A percentile compares a stretch with the other conserved stretches of the same genome.
Evolutionary conservation across 2,888 invertebrate genomes (phyloP).

Genomic region (Lasioglossum villosulum): DNA sequence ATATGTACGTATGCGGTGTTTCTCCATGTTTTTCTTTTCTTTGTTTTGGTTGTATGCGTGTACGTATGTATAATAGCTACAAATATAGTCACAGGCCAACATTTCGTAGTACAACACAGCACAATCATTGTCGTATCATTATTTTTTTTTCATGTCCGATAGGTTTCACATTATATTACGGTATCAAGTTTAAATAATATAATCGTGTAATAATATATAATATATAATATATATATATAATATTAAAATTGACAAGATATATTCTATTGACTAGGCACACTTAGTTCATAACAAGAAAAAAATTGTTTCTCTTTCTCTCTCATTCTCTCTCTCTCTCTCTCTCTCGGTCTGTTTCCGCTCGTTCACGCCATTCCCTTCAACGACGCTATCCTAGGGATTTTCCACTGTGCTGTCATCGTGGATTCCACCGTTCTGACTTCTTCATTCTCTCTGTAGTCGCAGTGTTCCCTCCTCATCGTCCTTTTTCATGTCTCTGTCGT

Average conservation of each 20-base stretch:
- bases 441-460: neutral
- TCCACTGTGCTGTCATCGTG: neutral
- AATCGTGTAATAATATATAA: constrained; percentile 80
- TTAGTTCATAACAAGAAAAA: constrained; percentile 88
- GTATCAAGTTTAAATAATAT: constrained; percentile 81
- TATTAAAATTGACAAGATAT: constrained; percentile 87
- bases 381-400: neutral
- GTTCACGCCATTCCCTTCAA: constrained; percentile 14
- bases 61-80: constrained; percentile 79
- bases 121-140: constrained; percentile 84
- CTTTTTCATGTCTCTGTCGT: neutral
- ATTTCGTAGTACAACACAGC: constrained; percentile 84
- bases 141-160: constrained; percentile 75
- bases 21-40: constrained; percentile 35
- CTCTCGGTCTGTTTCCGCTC: constrained; percentile 37
- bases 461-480: neutral
- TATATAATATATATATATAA: constrained; percentile 80
- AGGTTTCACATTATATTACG: constrained; percentile 78
- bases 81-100: constrained; percentile 84
- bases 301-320: constrained; percentile 76
- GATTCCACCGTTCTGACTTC: neutral
- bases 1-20: constrained; percentile 71
- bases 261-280: constrained; percentile 89
- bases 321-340: neutral
- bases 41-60: constrained; percentile 47